A percentile compares a stretch with the other conserved stretches of the same genome.
phyloP scores from a whole-genome alignment of 1,140 invertebrate species.

The Pissodes strobi region DNA sequence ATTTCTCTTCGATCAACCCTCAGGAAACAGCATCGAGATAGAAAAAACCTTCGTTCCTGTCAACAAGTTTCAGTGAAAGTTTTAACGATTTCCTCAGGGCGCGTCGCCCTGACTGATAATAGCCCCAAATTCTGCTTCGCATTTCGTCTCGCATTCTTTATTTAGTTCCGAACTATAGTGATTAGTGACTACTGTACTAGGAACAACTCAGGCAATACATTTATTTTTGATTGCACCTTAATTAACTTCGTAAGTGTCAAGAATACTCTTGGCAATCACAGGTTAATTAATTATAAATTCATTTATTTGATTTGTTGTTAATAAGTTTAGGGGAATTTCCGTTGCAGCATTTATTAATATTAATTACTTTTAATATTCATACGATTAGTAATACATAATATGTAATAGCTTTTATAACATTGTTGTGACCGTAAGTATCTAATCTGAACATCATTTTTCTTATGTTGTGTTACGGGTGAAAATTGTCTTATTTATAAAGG shows the following conservation, averaged over 20 bases:
- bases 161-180: constrained; percentile 38
- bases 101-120: constrained; percentile 31
- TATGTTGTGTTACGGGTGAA: too few relatives aligned
- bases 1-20: constrained; percentile 14
- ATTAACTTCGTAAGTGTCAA: constrained; percentile 7
- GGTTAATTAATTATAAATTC: too few relatives aligned
- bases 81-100: constrained; percentile 35
- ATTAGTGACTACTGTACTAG: constrained; percentile 41
- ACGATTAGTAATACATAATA: too few relatives aligned
- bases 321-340: too few relatives aligned
- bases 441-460: too few relatives aligned
- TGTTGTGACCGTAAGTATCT: too few relatives aligned
- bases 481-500: too few relatives aligned
- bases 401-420: too few relatives aligned
- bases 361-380: too few relatives aligned
- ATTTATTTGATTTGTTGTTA: too few relatives aligned
- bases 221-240: constrained; percentile 23
- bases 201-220: constrained; percentile 34
- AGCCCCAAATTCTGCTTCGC: constrained; percentile 19
- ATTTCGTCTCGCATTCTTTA: constrained; percentile 33
- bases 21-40: constrained; percentile 6
- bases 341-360: too few relatives aligned
- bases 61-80: constrained; percentile 36
- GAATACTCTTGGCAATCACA: constrained; percentile 24
- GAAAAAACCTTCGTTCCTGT: constrained; percentile 21